Conservation (phyloP, 2,888 invertebrate genomes). For the Eupithecia exiguata region DNA sequence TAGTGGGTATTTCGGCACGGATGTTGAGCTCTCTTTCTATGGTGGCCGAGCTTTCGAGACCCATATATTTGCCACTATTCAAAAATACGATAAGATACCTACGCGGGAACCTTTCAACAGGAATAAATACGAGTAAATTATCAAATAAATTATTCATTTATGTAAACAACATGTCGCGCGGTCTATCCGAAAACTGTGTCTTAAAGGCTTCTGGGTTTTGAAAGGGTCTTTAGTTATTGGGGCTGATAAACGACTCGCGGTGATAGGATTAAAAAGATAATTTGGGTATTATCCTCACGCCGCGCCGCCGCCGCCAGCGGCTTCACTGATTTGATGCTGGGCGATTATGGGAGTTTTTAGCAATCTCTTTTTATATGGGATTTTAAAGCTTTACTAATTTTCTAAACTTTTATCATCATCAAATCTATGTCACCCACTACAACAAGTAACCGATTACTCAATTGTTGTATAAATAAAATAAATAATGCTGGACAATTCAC, state of each 20-base stretch:
- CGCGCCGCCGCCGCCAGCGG: background rate
- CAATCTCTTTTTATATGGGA: background rate
- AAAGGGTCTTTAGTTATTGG: background rate
- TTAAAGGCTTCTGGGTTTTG: constrained; percentile 29
- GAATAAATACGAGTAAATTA: constrained; percentile 25
- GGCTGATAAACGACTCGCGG: constrained; percentile 1
- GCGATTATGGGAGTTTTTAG: background rate
- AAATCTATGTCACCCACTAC: too few species aligned
- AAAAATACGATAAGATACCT: too few species aligned
- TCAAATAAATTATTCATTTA: constrained; percentile 60
- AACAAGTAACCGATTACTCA: too few species aligned
- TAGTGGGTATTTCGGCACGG: background rate
- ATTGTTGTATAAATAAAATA: too few species aligned
- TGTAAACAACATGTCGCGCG: constrained; percentile 53
- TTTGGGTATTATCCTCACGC: background rate
- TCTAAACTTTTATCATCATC: background rate
- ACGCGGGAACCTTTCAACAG: background rate
- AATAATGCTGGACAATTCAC: too few species aligned
- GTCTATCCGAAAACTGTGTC: constrained; percentile 47
- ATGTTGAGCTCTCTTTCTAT: background rate
- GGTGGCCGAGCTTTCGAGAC: background rate
- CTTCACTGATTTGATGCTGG: background rate
- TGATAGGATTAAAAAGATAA: background rate
- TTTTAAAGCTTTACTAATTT: background rate
- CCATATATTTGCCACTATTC: too few species aligned